Base-by-base conservation (phyloP, 1,140 invertebrate genomes). In the Trissolcus basalis region DNA sequence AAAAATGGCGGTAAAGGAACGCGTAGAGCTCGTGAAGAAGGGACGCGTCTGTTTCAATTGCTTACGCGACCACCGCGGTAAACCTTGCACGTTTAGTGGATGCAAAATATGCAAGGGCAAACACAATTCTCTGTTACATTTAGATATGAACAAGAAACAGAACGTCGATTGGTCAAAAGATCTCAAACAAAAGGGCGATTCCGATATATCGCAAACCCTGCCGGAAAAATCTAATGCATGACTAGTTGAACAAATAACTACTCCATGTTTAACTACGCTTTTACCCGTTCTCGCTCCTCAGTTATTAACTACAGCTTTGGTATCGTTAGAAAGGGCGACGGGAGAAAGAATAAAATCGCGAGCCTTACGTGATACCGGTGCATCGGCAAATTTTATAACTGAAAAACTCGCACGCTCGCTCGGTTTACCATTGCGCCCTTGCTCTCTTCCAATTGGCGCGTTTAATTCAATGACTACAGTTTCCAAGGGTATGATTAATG, bases 331-430 rank as follows among this genome's bases (percentile, higher is more conserved):
- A 11, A 16, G 6, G 13, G 0, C 4, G 1, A 11, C 13, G 1
- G 16, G 15, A 3, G 27, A 50, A 3, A 33, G 4, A 10, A 16
- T 49, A 47, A 27, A 41, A 19, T 4, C 32, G 0, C 32, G 47
- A 0, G 47, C 48, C 15, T 16, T 61, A 7, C 50, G 50, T 32
- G 59, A 61, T 14, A 50, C 59, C 0, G 36, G 59, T 16, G 6
- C 59, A n/a, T 41, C 45, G 7, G 33, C 59, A 10, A 27, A 61
- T 50, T 61, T 61, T 19, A 16, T 50, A 5, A 61, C 12, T 5
- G 45, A 49, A 27, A 1, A 4, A 9, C 10, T 49, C 1, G 44
- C 44, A 1, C 44, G 44, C 45, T 14, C 10, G 14, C 16, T 10
- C 7, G 6, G 1, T 10, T 47, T 47, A 19, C 45, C 45, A 11